Base-by-base conservation (phyloP, 2,888 invertebrate genomes). In the Chrysopilus asiliformis region DNA sequence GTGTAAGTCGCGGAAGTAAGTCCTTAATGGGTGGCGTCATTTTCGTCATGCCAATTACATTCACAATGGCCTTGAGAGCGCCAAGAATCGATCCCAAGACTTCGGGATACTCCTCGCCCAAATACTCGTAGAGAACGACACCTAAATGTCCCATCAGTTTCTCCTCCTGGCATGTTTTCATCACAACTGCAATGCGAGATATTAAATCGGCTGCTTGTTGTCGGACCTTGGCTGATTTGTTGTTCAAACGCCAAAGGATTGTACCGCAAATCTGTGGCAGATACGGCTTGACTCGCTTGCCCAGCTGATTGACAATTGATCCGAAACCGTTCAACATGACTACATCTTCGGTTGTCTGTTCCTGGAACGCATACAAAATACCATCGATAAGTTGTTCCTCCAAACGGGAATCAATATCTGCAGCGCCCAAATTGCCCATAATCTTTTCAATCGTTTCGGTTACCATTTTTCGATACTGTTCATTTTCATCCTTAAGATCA, bases 21-120 rank as follows among this genome's bases (percentile, higher is more conserved):
- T 98, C 97, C 67, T 99, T 99, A 53, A 98, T 99, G 2, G 98
- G 98, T 4, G 98, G 98, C 3, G 95, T 98, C 98, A 99, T 99
- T 68, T 98, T 97, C 1, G 95, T 95, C 98, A 98, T 98, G 50
- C 98, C 98, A 54, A 99, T 98, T 4, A 99, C 98, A 63, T 97
- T 98, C 4, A 98, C 97, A 49, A 98, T 99, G 1, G 91, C 91
- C 65, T 98, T 98, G n/a, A 98, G 67, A 0, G 97, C 98, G 2
- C 97, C 98, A 34, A 99, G 71, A 56, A 98, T 98, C 30, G 94
- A 94, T 25, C 98, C 98, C 47, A 98, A 68, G 8, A 98, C 98
- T 67, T 98, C 97, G 0, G 98, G 98, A 60, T 99, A 98, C 64
- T 99, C 98, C 65, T 98, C 98, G 47, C 98, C 98, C 50, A 99